Evolutionary conservation across 2,888 invertebrate species (phyloP).

Genomic region (Limnephilus marmoratus): DNA sequence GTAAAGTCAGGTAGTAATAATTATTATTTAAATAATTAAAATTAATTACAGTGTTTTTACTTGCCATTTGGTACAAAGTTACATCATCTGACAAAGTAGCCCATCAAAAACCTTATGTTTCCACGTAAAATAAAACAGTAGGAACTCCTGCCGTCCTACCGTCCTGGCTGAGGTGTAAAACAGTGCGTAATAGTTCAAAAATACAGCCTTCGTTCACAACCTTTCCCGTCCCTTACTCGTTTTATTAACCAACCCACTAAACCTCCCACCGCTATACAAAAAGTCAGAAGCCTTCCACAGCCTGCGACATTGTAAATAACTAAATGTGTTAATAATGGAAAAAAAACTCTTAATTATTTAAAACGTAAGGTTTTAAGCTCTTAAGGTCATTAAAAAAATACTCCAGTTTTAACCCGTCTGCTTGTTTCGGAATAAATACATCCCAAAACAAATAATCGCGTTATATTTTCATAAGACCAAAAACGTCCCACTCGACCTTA

Average conservation of each 20-base stretch:
- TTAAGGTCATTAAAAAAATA: too few relatives aligned
- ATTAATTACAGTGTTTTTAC: background rate
- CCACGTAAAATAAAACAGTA: constrained; percentile 8
- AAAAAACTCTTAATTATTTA: too few relatives aligned
- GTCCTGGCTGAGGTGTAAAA: constrained; percentile 13
- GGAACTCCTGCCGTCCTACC: background rate
- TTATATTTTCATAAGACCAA: too few relatives aligned
- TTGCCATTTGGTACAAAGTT: background rate
- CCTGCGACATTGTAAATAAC: too few relatives aligned
- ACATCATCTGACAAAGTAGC: background rate
- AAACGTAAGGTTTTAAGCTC: too few relatives aligned
- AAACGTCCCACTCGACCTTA: too few relatives aligned
- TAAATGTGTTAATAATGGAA: too few relatives aligned
- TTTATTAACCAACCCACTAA: background rate
- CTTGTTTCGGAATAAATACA: too few relatives aligned
- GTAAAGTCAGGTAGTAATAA: background rate
- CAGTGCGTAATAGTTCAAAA: background rate
- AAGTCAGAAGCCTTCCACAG: too few relatives aligned
- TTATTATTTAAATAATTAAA: background rate
- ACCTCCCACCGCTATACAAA: too few relatives aligned
- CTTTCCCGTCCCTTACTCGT: background rate
- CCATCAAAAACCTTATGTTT: constrained; percentile 6
- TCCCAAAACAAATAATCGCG: too few relatives aligned
- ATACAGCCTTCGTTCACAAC: background rate
- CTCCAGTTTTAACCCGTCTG: too few relatives aligned